A percentile compares a stretch with the other conserved stretches of the same genome.
Conservation (phyloP, 2,113 vertebrate species). For the Phasianus colchicus region DNA sequence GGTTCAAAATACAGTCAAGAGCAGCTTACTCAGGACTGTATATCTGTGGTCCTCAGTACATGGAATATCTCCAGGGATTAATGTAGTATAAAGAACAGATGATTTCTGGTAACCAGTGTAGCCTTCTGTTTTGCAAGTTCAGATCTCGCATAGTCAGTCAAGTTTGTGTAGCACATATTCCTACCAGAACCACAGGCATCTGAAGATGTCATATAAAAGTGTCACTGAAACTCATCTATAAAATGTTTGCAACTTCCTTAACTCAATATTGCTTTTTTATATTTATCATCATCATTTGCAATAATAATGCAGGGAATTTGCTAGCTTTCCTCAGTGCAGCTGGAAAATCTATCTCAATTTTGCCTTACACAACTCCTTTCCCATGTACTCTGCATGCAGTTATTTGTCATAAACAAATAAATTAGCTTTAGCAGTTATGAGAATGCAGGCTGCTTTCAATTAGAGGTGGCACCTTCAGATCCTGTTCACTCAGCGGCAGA, state of each 20-base stretch:
- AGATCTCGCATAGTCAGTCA: neutral
- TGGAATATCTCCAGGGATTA: neutral
- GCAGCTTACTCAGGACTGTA: neutral
- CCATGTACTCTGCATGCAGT: neutral
- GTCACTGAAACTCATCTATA: neutral
- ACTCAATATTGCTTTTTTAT: neutral
- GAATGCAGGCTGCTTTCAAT: slow-evolving; percentile 38
- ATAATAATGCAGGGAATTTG: neutral
- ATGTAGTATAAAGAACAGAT: neutral
- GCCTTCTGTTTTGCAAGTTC: neutral
- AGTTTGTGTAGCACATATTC: neutral
- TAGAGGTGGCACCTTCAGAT: slow-evolving; percentile 56
- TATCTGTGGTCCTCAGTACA: neutral
- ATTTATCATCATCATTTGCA: neutral
- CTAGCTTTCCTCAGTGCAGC: neutral
- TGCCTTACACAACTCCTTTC: slow-evolving; percentile 17
- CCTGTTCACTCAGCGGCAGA: slow-evolving; percentile 24
- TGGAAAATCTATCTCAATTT: slow-evolving; percentile 47
- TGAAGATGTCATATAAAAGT: neutral
- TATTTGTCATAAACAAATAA: slow-evolving; percentile 66
- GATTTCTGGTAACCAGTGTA: neutral
- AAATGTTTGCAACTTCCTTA: neutral
- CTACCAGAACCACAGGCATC: neutral
- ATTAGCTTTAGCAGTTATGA: slow-evolving; percentile 34
- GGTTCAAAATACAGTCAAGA: neutral